Evolutionary conservation across 2,797 vertebrate genomes (phyloP).

Genomic region (Melanotaenia maccullochi): DNA sequence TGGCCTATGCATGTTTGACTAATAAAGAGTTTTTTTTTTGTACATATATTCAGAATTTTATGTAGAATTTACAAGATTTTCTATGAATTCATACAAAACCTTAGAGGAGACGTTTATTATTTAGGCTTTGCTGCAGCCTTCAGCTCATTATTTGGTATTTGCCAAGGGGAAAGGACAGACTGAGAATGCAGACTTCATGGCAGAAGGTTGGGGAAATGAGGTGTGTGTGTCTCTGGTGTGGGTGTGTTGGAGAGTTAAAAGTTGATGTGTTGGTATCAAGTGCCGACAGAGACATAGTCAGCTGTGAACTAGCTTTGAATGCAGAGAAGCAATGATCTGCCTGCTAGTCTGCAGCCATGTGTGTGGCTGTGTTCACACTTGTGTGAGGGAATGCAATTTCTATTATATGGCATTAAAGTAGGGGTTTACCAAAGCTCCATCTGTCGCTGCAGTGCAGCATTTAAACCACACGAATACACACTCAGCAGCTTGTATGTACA

Average conservation of each 20-base stretch:
- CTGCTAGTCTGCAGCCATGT: constrained; percentile 37
- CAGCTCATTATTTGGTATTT: constrained; percentile 37
- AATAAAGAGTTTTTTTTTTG: neutral
- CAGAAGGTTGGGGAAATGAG: constrained; percentile 9
- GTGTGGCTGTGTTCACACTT: constrained; percentile 4
- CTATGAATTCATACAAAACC: neutral
- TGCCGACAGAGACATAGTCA: constrained; percentile 43
- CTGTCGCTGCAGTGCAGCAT: constrained; percentile 59
- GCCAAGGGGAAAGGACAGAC: constrained; percentile 18
- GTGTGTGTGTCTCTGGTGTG: constrained; percentile 1
- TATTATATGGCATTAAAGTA: constrained; percentile 70
- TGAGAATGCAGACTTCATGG: constrained; percentile 56
- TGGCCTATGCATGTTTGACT: too few species aligned
- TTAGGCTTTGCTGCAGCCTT: neutral
- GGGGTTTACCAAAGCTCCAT: constrained; percentile 70
- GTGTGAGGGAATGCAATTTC: constrained; percentile 59
- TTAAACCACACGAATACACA: constrained; percentile 28
- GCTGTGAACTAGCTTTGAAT: constrained; percentile 26
- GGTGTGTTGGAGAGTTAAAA: constrained; percentile 18
- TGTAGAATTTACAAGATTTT: neutral
- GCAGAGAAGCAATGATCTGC: constrained; percentile 21
- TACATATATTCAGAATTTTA: too few species aligned
- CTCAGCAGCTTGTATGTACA: constrained; percentile 31
- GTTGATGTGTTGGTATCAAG: constrained; percentile 30
- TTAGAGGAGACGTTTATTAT: neutral